Evolutionary conservation across 2,113 vertebrate genomes (phyloP).

Genomic region (Brachypodius melanocephalos): DNA sequence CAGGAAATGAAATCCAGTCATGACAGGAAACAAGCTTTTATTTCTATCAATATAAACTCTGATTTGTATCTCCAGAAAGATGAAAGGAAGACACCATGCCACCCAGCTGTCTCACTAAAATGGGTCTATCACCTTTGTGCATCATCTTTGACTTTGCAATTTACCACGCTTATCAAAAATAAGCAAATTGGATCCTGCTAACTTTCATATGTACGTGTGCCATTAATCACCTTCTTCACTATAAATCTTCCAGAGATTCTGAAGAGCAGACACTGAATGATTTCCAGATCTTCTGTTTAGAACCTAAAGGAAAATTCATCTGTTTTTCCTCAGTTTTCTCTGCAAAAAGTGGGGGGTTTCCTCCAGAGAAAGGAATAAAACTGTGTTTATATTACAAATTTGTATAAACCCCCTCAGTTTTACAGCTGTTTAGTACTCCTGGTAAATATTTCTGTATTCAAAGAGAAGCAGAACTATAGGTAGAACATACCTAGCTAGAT

Average conservation of each 20-base stretch:
- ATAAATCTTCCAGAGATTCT: not conserved
- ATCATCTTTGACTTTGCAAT: not conserved
- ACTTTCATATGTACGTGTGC: not conserved
- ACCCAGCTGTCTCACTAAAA: not conserved
- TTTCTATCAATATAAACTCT: not conserved
- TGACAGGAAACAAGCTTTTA: not conserved
- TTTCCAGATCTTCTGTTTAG: not conserved
- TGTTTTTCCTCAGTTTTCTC: not conserved
- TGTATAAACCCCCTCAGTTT: not conserved
- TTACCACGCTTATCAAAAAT: not conserved
- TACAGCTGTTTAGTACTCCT: not conserved
- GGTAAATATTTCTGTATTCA: not conserved
- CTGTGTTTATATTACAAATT: not conserved
- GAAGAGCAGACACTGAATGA: not conserved
- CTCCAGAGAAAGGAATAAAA: not conserved
- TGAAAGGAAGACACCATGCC: not conserved
- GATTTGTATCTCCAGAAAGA: not conserved
- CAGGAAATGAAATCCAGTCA: not conserved
- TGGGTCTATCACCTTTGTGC: not conserved
- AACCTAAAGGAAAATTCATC: not conserved
- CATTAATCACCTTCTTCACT: not conserved
- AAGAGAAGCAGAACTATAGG: not conserved
- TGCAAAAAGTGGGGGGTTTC: not conserved
- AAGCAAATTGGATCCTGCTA: not conserved
- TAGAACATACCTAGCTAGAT: not conserved